Conservation (phyloP, 2,797 vertebrate genomes). For the Xenopus petersii region DNA sequence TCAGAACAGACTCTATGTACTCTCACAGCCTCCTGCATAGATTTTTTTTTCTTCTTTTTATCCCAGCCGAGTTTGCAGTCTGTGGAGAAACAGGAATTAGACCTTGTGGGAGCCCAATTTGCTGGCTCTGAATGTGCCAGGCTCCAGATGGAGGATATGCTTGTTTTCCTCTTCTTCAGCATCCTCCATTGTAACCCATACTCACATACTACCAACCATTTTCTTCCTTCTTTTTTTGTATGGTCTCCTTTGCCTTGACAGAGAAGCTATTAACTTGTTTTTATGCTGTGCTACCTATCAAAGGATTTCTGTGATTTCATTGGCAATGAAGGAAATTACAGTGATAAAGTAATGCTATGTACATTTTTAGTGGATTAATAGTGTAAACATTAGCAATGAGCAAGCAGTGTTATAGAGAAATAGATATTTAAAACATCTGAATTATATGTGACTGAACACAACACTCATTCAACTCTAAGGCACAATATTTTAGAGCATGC, state of each 20-base stretch:
- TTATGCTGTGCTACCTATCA: background rate
- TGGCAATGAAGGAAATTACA: too few relatives aligned
- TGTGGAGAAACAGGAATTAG: slow-evolving; percentile 81
- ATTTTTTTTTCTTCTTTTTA: slow-evolving; percentile 82
- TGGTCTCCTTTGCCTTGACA: slow-evolving; percentile 7
- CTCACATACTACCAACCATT: slow-evolving; percentile 2
- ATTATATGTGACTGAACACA: too few relatives aligned
- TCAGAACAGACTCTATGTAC: slow-evolving; percentile 84
- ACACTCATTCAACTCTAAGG: too few relatives aligned
- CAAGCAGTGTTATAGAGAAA: too few relatives aligned
- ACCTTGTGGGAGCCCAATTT: slow-evolving; percentile 86
- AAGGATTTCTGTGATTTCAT: background rate
- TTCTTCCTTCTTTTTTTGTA: background rate
- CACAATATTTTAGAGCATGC: too few relatives aligned
- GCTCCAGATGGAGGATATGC: slow-evolving; percentile 57
- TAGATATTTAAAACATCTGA: too few relatives aligned
- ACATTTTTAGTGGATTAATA: too few relatives aligned
- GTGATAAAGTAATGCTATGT: too few relatives aligned
- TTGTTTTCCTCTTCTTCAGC: slow-evolving; percentile 59
- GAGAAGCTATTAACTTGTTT: background rate
- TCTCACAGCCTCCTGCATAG: slow-evolving; percentile 78
- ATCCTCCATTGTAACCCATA: slow-evolving; percentile 27
- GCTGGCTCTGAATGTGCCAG: slow-evolving; percentile 61
- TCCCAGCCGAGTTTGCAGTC: slow-evolving; percentile 76
- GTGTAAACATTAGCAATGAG: too few relatives aligned